phyloP scores from a whole-genome alignment of 2,888 invertebrate species.

The Notocelia uddmanniana region DNA sequence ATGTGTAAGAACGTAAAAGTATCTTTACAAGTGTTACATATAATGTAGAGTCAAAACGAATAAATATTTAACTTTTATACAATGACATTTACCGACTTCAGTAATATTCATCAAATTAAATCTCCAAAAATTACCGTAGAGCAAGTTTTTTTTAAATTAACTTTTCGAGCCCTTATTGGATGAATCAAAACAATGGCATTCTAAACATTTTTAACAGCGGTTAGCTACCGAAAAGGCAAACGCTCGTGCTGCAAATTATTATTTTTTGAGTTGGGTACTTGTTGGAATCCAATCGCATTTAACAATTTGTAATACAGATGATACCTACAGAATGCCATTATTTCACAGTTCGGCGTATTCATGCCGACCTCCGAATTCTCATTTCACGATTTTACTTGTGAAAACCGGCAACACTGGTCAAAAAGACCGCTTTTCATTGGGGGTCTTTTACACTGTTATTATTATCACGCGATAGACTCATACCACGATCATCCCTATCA shows the following conservation, averaged over 20 bases:
- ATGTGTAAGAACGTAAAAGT: conserved; percentile 2
- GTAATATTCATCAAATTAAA: not conserved
- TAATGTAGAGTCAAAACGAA: not conserved
- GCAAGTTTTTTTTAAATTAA: not conserved
- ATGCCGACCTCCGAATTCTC: too few species aligned
- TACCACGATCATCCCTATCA: too few species aligned
- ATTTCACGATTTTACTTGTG: too few species aligned
- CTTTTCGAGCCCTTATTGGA: not conserved
- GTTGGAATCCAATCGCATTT: not conserved
- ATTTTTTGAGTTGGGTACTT: not conserved
- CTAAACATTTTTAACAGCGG: not conserved
- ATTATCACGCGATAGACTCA: too few species aligned
- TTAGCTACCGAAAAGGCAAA: too few species aligned
- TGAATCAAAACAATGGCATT: not conserved
- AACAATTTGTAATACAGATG: too few species aligned
- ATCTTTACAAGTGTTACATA: not conserved
- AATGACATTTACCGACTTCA: not conserved
- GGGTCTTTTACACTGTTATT: too few species aligned
- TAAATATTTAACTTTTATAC: conserved; percentile 1
- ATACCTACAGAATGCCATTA: too few species aligned
- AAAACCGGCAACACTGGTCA: too few species aligned
- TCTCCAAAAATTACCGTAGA: not conserved
- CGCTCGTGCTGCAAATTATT: too few species aligned
- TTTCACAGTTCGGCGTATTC: too few species aligned
- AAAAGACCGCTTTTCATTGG: too few species aligned